phyloP scores from a whole-genome alignment of 2,113 vertebrate genomes.

The Lophura nycthemera region DNA sequence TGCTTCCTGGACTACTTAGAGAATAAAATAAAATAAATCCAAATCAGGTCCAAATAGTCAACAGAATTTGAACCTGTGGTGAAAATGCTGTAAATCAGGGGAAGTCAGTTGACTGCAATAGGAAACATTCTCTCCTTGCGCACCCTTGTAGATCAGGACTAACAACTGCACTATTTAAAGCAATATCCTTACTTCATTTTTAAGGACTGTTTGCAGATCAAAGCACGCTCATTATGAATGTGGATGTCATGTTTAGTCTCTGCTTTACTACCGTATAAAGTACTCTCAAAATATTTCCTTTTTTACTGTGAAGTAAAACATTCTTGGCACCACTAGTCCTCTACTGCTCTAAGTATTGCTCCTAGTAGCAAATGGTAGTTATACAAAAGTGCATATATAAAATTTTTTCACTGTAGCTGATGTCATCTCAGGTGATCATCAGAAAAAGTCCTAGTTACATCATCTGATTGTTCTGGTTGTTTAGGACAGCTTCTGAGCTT shows the following conservation, averaged over 20 bases:
- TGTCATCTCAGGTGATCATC: not conserved
- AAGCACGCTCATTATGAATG: constrained; percentile 46
- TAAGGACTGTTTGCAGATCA: constrained; percentile 58
- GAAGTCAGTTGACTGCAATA: constrained; percentile 32
- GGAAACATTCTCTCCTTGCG: not conserved
- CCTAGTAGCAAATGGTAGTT: not conserved
- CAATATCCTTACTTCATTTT: constrained; percentile 41
- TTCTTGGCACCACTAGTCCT: not conserved
- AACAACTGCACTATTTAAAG: constrained; percentile 22
- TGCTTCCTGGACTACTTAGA: not conserved
- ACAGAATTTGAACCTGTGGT: not conserved
- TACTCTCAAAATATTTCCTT: constrained; percentile 37
- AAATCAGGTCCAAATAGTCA: not conserved
- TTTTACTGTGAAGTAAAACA: constrained; percentile 26
- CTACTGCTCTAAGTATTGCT: not conserved
- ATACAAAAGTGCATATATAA: not conserved
- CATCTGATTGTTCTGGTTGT: not conserved
- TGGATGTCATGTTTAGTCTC: constrained; percentile 14
- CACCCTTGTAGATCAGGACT: constrained; percentile 49
- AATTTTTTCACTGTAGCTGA: not conserved
- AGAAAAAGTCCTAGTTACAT: not conserved
- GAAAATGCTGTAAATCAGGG: constrained; percentile 37
- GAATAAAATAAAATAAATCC: constrained; percentile 38
- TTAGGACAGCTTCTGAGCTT: not conserved
- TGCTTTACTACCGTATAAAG: constrained; percentile 20